Conservation (phyloP, 2,797 vertebrate genomes). For the Leptodactylus fallax region DNA sequence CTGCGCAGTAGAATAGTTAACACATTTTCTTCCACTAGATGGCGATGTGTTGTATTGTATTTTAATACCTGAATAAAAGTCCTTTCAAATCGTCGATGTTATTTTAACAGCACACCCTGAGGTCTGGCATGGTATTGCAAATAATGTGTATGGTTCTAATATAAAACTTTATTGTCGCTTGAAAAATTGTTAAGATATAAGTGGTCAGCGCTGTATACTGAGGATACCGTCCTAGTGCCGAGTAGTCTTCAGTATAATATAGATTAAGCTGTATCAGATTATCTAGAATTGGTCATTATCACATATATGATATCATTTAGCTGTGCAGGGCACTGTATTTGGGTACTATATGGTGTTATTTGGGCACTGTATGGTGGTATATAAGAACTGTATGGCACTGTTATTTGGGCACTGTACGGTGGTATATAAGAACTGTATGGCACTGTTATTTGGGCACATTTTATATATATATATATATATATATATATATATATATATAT, state of each 20-base stretch:
- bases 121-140: background rate
- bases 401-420: background rate
- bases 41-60: background rate
- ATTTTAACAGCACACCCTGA: background rate
- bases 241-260: too few species aligned
- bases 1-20: background rate
- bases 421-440: background rate
- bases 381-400: background rate
- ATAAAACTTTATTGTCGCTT: too few species aligned
- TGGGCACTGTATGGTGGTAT: background rate
- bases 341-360: background rate
- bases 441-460: too few species aligned
- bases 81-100: too few species aligned
- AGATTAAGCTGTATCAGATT: too few species aligned
- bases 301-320: too few species aligned
- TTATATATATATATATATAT: too few species aligned
- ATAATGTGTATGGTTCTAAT: background rate
- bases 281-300: too few species aligned
- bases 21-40: background rate
- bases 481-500: too few species aligned
- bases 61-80: background rate
- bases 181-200: too few species aligned
- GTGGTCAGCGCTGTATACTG: too few species aligned
- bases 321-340: background rate
- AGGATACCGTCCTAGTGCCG: too few species aligned